These are phyloP conservation scores for Lamellibrachia luymesi DNA, from an alignment of 1,140 invertebrate genomes.

Conservation along the genomic window DNA sequence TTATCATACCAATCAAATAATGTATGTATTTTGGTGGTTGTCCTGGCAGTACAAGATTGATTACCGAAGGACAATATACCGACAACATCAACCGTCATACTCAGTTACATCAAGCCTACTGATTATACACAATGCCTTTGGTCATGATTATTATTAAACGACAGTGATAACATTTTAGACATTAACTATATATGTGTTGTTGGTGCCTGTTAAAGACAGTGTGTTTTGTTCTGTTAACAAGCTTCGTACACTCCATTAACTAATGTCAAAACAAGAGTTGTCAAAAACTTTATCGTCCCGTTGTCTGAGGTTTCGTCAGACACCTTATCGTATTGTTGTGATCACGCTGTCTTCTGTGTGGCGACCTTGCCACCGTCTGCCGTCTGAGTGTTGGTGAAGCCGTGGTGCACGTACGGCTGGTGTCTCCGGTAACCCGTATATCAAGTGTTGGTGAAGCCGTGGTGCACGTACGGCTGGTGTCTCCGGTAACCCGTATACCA, in stretches of 20 bases:
- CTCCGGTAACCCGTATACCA: no score
- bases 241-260: neutral
- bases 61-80: neutral
- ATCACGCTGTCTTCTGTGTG: neutral
- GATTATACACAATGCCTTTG: neutral
- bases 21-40: no score
- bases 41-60: neutral
- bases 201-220: neutral
- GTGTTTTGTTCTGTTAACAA: neutral
- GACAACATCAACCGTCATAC: neutral
- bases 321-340: neutral
- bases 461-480: neutral
- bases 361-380: neutral
- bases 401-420: neutral
- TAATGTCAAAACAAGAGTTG: neutral
- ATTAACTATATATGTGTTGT: neutral
- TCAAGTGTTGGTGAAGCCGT: neutral
- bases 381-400: neutral
- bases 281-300: neutral
- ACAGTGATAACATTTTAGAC: neutral
- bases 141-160: neutral
- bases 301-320: neutral
- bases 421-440: no score
- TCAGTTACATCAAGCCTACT: neutral
- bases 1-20: no score